A percentile compares a stretch with the other conserved stretches of the same genome.
These are phyloP conservation scores for Planococcus citri DNA, from an alignment of 1,140 invertebrate genomes.

Conservation along the genomic window DNA sequence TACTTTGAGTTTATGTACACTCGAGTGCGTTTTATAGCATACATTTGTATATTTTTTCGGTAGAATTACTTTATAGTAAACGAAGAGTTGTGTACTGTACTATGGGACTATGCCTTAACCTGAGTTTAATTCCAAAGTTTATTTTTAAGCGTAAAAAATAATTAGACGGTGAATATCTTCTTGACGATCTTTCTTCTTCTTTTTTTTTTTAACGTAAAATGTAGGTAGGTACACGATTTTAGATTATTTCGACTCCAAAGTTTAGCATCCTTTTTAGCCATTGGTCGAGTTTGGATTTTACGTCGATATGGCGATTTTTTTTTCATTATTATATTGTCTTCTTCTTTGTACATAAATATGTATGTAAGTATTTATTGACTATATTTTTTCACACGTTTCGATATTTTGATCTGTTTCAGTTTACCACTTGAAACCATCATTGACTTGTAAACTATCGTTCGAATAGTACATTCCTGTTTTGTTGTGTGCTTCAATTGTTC, in stretches of 20 bases:
- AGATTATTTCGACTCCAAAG: not conserved
- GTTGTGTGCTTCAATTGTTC: too few relatives aligned
- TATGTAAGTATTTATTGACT: not conserved
- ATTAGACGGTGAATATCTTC: not conserved
- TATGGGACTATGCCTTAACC: not conserved
- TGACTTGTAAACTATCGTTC: not conserved
- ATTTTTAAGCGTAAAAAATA: not conserved
- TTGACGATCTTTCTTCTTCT: not conserved
- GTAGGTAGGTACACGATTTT: not conserved
- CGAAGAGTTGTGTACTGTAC: too few relatives aligned
- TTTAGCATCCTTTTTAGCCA: not conserved
- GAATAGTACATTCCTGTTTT: not conserved
- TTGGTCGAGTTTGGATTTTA: not conserved
- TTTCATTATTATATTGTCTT: too few relatives aligned
- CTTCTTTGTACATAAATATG: too few relatives aligned
- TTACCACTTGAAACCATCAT: slow-evolving; percentile 13
- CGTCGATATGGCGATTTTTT: too few relatives aligned
- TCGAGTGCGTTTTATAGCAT: too few relatives aligned
- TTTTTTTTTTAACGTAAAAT: not conserved
- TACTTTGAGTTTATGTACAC: too few relatives aligned
- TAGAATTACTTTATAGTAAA: too few relatives aligned
- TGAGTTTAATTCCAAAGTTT: not conserved
- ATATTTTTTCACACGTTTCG: not conserved
- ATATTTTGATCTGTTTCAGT: not conserved
- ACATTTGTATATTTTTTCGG: too few relatives aligned